phyloP scores from a whole-genome alignment of 1,140 invertebrate genomes.

The Zaprionus inermis region DNA sequence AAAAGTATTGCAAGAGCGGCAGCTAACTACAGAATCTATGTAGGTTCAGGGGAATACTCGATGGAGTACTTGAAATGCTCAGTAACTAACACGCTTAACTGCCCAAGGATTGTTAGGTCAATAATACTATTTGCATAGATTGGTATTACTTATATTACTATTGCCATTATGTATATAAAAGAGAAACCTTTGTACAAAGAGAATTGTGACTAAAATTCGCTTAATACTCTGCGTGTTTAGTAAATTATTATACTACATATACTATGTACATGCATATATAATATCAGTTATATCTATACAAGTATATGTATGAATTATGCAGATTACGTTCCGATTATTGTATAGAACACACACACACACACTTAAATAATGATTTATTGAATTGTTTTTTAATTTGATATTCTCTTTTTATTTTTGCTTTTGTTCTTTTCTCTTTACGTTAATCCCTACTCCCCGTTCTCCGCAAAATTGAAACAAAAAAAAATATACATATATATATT shows the following conservation, averaged over 20 bases:
- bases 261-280: no score
- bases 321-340: constrained; percentile 16
- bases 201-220: constrained; percentile 46
- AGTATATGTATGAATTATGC: constrained; percentile 3
- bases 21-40: not conserved
- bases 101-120: not conserved
- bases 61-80: not conserved
- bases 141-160: not conserved
- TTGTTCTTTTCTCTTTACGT: constrained; percentile 31
- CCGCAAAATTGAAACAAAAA: constrained; percentile 14
- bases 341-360: constrained; percentile 32
- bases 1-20: not conserved
- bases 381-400: constrained; percentile 35
- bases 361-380: constrained; percentile 34
- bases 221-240: constrained; percentile 39
- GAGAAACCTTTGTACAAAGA: constrained; percentile 26
- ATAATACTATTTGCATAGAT: constrained; percentile 2
- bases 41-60: not conserved
- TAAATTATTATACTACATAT: constrained; percentile 18
- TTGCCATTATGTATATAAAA: constrained; percentile 32
- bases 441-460: constrained; percentile 11
- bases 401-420: constrained; percentile 41
- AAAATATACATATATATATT: constrained; percentile 41
- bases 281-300: constrained; percentile 14
- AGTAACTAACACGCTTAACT: constrained; percentile 5